A percentile compares a stretch with the other conserved stretches of the same genome.
These are phyloP conservation scores for Serrognathus titanus DNA, from an alignment of 2,888 invertebrate genomes.

Conservation along the genomic window DNA sequence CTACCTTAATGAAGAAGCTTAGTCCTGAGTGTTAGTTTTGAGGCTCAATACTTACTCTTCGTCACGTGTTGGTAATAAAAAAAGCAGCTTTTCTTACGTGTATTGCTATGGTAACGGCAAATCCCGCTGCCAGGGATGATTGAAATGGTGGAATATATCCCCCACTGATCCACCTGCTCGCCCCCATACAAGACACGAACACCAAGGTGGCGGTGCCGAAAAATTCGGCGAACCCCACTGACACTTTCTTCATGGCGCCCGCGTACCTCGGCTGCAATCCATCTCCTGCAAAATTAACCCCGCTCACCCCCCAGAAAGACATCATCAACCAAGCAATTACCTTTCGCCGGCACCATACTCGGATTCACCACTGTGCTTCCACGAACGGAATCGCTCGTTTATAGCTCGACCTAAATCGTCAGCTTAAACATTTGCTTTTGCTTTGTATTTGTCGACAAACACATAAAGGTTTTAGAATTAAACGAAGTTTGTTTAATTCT, in stretches of 20 bases:
- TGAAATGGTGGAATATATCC: conserved; percentile 32
- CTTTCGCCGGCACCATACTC: too few species aligned
- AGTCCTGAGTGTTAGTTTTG: too few species aligned
- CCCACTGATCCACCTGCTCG: conserved; percentile 9
- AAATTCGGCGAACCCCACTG: conserved; percentile 53
- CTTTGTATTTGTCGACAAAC: too few species aligned
- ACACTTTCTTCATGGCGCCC: conserved; percentile 11
- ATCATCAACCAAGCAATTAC: too few species aligned
- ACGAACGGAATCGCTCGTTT: too few species aligned
- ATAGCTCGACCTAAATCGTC: too few species aligned
- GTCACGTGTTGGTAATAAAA: not conserved
- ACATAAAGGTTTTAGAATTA: too few species aligned
- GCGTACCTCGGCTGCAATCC: conserved; percentile 1
- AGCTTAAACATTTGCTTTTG: too few species aligned
- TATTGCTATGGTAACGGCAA: conserved; percentile 64
- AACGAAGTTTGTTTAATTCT: too few species aligned
- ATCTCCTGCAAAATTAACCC: not conserved
- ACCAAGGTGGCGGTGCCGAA: conserved; percentile 65
- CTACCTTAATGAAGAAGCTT: too few species aligned
- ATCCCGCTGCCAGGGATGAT: conserved; percentile 59
- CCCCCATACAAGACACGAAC: conserved; percentile 69
- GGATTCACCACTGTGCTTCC: too few species aligned
- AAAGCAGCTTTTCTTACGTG: conserved; percentile 50
- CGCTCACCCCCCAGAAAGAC: not conserved
- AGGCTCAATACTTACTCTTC: too few species aligned